Evolutionary conservation across 2,113 vertebrate species (phyloP).

Genomic region (Tretioscincus oriximinensis): DNA sequence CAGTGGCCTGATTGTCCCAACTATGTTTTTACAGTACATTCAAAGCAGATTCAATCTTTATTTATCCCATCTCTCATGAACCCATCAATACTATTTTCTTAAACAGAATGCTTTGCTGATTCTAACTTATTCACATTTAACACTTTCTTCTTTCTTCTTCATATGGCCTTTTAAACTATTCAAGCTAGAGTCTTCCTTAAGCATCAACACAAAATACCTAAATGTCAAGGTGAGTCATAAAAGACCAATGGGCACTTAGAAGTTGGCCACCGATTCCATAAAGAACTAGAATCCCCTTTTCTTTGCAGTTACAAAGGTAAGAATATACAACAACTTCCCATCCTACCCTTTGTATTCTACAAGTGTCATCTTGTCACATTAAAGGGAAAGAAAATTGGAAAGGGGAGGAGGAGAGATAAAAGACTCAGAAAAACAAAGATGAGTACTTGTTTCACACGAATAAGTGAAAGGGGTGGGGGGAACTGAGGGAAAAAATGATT

Average conservation of each 20-base stretch:
- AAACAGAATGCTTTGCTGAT: not conserved
- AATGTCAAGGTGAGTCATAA: not conserved
- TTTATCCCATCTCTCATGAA: not conserved
- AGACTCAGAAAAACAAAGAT: slow-evolving; percentile 15
- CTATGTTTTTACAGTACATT: no score
- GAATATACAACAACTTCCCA: not conserved
- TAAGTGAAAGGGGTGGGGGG: not conserved
- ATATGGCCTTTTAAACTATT: slow-evolving; percentile 2
- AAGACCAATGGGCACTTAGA: not conserved
- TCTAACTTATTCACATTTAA: not conserved
- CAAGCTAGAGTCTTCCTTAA: not conserved
- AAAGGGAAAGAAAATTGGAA: slow-evolving; percentile 12
- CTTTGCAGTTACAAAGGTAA: slow-evolving; percentile 7
- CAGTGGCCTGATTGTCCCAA: no score
- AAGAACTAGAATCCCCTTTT: not conserved
- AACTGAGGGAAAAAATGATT: slow-evolving; percentile 2
- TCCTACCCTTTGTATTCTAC: slow-evolving; percentile 7
- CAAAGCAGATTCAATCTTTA: no score
- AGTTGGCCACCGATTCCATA: not conserved
- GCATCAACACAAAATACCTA: not conserved
- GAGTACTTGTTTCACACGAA: slow-evolving; percentile 26
- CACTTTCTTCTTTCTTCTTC: not conserved
- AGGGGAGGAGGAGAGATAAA: not conserved
- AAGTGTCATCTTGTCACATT: slow-evolving; percentile 20
- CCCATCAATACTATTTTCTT: not conserved